phyloP scores from a whole-genome alignment of 2,113 vertebrate species.

The Erpornis zantholeuca region DNA sequence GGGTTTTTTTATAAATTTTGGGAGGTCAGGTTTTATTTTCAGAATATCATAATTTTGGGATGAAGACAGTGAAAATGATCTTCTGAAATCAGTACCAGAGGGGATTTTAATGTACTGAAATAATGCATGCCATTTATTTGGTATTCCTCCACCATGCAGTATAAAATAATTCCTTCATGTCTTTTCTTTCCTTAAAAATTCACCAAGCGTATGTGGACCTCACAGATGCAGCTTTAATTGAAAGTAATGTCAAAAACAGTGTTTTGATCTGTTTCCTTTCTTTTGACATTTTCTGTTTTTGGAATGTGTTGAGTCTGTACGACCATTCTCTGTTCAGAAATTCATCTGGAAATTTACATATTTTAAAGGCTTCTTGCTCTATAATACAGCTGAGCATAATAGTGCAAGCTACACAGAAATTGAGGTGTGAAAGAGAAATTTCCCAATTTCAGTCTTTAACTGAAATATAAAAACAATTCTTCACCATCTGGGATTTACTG shows the following conservation, averaged over 20 bases:
- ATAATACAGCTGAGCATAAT: slow-evolving; percentile 42
- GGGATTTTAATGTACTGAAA: slow-evolving; percentile 25
- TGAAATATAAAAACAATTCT: slow-evolving; percentile 55
- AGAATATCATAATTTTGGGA: background rate
- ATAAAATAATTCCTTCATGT: slow-evolving; percentile 49
- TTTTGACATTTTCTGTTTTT: slow-evolving; percentile 60
- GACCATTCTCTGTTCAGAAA: slow-evolving; percentile 42
- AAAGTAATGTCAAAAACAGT: slow-evolving; percentile 64
- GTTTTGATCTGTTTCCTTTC: slow-evolving; percentile 62
- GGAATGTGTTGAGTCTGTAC: slow-evolving; percentile 53
- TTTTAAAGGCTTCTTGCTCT: slow-evolving; percentile 45
- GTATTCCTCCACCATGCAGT: slow-evolving; percentile 46
- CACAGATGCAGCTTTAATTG: slow-evolving; percentile 69
- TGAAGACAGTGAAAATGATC: background rate
- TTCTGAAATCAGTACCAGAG: slow-evolving; percentile 27
- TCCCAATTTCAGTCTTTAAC: slow-evolving; percentile 43
- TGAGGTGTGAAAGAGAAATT: slow-evolving; percentile 46
- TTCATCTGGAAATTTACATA: slow-evolving; percentile 54
- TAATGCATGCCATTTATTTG: slow-evolving; percentile 34
- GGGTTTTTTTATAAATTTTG: background rate
- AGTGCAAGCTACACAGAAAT: slow-evolving; percentile 53
- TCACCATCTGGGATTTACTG: slow-evolving; percentile 30
- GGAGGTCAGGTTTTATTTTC: background rate
- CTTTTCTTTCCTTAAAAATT: slow-evolving; percentile 58
- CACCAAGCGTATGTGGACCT: slow-evolving; percentile 62